Base-by-base conservation (phyloP, 2,113 vertebrate genomes). In the Eubucco bourcierii region DNA sequence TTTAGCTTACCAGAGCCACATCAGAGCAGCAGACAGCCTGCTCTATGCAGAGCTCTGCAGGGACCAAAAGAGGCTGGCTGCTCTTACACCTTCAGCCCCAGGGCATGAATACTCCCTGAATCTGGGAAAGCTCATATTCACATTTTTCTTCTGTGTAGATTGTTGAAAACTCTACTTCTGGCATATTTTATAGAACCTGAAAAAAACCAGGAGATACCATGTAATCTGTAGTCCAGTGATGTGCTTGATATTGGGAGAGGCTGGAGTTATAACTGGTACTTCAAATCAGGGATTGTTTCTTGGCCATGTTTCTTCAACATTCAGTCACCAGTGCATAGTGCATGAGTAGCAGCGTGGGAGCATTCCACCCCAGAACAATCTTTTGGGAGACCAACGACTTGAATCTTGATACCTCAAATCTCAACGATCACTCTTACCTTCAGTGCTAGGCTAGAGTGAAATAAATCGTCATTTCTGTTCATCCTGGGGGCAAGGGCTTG, bases 231-330 rank as follows among this genome's bases (percentile, higher is more conserved):
- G 72, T 55, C 8, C 33, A 44, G 33, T 17, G 52, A 46, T 37
- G 34, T 65, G 55, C 19, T 8, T 0, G 0, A 2, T 44, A n/a
- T 28, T 31, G 59, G 80, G 68, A 73, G 46, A 66, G 15, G 6
- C n/a, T 29, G 8, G 39, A 66, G 27, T 53, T 70, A 55, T 80
- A 78, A 63, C n/a, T 18, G 25, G 27, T 67, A 18, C 41, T 60
- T 80, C 31, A 56, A 31, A 39, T 61, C 23, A 18, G n/a, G 59
- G 46, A 1, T 55, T 56, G 11, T 68, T 72, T 56, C 63, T 73
- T 44, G 16, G 27, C n/a, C 65, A 31, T 46, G 44, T 46, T 46
- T 46, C 44, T 1, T 66, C 37, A 80, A 47, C 73, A 34, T 27
- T 80, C 27, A 27, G 3, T 50, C 31, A 83, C 27, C 24, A 63